Evolutionary conservation across 30 jellyfish, hydroid and myxozoan genomes (phyloP).

Genomic region (Phacellophora camtschatica): DNA sequence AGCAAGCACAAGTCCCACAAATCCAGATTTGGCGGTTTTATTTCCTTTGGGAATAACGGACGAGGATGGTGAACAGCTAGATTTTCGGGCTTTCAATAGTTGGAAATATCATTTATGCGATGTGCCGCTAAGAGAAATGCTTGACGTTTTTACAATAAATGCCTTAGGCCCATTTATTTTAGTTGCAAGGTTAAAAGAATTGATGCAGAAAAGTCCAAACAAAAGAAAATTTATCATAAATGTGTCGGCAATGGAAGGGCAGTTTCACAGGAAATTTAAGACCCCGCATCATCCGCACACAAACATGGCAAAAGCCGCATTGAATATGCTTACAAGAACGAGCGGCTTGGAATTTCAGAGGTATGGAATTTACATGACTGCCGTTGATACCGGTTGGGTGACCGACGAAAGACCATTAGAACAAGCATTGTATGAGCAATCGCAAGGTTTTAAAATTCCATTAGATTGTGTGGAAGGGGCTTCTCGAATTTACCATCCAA

Average conservation of each 20-base stretch:
- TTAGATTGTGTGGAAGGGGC: conserved; percentile 59
- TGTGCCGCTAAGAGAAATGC: conserved; percentile 41
- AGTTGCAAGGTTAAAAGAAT: not conserved
- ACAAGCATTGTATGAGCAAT: conserved; percentile 17
- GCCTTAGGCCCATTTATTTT: conserved; percentile 51
- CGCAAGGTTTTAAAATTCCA: conserved; percentile 12
- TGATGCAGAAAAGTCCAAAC: conserved; percentile 15
- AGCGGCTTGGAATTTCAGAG: conserved; percentile 31
- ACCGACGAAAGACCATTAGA: conserved; percentile 50
- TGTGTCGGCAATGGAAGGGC: conserved; percentile 77
- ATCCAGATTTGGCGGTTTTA: not conserved
- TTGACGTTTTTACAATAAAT: conserved; percentile 45
- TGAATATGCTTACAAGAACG: conserved; percentile 62
- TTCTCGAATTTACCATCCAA: conserved; percentile 62
- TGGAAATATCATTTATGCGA: conserved; percentile 35
- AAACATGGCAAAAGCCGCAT: conserved; percentile 68
- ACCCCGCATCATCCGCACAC: conserved; percentile 49
- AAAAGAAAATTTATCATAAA: conserved; percentile 29
- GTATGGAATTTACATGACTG: conserved; percentile 46
- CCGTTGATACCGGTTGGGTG: conserved; percentile 71
- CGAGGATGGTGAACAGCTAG: conserved; percentile 51
- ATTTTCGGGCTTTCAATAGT: conserved; percentile 24
- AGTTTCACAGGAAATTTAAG: conserved; percentile 6
- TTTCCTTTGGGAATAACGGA: conserved; percentile 22
- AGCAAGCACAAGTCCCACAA: too few relatives aligned